Base-by-base conservation (phyloP, 2,113 vertebrate species). In the Sarotherodon lohbergeri region DNA sequence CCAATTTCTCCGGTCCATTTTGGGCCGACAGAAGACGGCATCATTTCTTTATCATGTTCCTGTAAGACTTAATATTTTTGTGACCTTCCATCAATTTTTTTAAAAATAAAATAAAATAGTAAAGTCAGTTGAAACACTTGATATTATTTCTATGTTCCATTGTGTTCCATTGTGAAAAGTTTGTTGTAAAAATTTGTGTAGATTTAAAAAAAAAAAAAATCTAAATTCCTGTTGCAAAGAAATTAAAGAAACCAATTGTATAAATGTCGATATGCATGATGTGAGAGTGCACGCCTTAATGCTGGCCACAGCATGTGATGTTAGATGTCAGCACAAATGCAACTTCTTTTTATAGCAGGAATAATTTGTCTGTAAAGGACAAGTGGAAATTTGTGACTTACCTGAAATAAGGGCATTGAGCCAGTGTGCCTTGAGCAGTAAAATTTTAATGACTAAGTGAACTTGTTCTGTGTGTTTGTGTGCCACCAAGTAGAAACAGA, bases 331-430 rank as follows among this genome's bases (percentile, higher is more conserved):
- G n/a, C 27, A 22, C 5, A 79, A 66, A 56, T 29, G 5, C 5
- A 48, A 63, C 19, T 19, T 78, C 22, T 63, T 79, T 94, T 91
- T 86, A 94, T 91, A 93, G 34, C 16, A 82, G 61, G 39, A 81
- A 91, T 88, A 90, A 56, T 36, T 78, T 56, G 9, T n/a, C 2
- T 81, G 16, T 52, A 78, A 29, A 82, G 8, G 61, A 79, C 2
- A 9, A 71, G 1, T 71, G 9, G 4, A 90, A 81, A 34, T 81
- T 36, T 46, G 55, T 87, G 43, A 83, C n/a, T 61, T 52, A 81
- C 50, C 5, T 52, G 9, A 86, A 88, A 83, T 13, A 11, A 90
- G 92, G 88, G 82, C 83, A 83, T 50, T 27, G 84, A 34, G 17
- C 27, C 11, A 2, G 2, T 17, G 39, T 63, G 71, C 22, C 22